Percentiles rank a stretch among this genome's conserved stretches.
These are phyloP conservation scores for Gonioctena quinquepunctata DNA, from an alignment of 1,140 invertebrate genomes.

Conservation along the genomic window DNA sequence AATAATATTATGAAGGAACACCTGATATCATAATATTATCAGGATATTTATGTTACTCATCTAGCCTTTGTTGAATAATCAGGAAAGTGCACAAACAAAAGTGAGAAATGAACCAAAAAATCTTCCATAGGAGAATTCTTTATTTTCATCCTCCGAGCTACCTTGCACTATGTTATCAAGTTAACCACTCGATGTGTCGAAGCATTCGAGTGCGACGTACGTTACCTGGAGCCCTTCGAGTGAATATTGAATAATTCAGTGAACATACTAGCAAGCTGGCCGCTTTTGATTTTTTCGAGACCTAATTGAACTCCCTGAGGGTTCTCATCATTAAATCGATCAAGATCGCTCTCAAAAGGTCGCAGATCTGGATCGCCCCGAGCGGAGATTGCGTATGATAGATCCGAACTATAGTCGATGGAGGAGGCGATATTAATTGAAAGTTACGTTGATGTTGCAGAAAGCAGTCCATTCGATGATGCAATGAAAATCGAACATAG, in stretches of 20 bases:
- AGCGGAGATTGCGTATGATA: background rate
- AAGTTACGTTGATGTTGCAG: no score
- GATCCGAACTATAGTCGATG: background rate
- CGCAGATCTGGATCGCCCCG: background rate
- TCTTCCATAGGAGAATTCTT: no score
- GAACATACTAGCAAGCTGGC: background rate
- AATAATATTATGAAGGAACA: no score
- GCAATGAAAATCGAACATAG: no score
- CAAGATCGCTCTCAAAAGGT: background rate
- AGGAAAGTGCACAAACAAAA: no score
- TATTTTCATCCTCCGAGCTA: background rate
- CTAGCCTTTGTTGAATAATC: no score
- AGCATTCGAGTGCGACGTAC: background rate
- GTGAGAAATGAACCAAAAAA: no score
- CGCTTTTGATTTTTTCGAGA: background rate
- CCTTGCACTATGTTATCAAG: background rate
- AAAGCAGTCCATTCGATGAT: no score
- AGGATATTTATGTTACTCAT: no score
- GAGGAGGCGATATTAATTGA: background rate
- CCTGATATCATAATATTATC: no score
- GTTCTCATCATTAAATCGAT: background rate
- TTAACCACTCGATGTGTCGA: background rate
- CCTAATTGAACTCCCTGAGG: constrained; percentile 4
- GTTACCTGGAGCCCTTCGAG: background rate
- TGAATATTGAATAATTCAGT: constrained; percentile 8